Evolutionary conservation across 2,888 invertebrate species (phyloP).

Genomic region (Drosophila prostipennis): DNA sequence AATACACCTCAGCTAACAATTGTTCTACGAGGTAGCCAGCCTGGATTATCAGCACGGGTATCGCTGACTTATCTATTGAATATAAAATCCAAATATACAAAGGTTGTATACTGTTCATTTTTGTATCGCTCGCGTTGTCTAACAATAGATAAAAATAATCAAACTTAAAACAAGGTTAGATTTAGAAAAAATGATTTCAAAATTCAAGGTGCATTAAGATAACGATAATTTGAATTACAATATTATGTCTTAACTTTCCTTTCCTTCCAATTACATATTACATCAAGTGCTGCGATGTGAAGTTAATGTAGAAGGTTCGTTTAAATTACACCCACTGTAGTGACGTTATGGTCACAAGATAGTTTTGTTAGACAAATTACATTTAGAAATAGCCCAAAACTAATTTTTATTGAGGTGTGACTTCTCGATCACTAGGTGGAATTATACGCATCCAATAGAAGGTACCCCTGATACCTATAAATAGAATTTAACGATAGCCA

Average conservation of each 20-base stretch:
- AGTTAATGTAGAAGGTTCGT: background rate
- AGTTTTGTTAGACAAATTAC: conserved; percentile 45
- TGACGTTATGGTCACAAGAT: conserved; percentile 12
- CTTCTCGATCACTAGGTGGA: conserved; percentile 15
- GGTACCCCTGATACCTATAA: conserved; percentile 20
- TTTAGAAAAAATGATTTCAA: too few relatives aligned
- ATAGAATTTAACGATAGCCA: conserved; percentile 39
- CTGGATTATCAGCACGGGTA: background rate
- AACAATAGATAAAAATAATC: too few relatives aligned
- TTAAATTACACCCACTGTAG: background rate
- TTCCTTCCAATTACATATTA: background rate
- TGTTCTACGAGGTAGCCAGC: background rate
- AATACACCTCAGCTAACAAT: background rate
- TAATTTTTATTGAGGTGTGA: conserved; percentile 31
- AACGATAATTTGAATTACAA: background rate
- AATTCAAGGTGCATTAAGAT: too few relatives aligned
- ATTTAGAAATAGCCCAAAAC: conserved; percentile 2
- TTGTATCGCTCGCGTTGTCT: background rate
- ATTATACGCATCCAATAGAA: conserved; percentile 10
- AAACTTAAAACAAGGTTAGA: too few relatives aligned
- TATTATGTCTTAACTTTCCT: background rate
- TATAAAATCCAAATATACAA: background rate
- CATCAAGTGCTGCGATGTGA: background rate
- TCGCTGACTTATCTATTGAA: background rate
- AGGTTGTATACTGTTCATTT: background rate